These are phyloP conservation scores for Dromaius novaehollandiae DNA, from an alignment of 2,113 vertebrate species.

Conservation along the genomic window DNA sequence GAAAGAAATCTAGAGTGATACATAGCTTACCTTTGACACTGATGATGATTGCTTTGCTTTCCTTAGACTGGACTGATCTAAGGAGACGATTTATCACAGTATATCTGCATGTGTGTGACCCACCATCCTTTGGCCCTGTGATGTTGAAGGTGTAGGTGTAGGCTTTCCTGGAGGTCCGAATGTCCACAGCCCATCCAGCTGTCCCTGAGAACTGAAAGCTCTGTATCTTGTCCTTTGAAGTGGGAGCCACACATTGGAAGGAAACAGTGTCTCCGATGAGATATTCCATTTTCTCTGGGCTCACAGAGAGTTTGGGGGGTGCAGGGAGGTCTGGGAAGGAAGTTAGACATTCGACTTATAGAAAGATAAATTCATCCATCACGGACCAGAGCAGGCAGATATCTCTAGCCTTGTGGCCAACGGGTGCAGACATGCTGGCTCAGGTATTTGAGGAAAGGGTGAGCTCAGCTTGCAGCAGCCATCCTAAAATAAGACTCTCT, in stretches of 20 bases:
- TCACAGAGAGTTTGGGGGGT: neutral
- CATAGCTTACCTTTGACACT: neutral
- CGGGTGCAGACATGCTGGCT: neutral
- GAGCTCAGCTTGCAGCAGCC: neutral
- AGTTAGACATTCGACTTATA: neutral
- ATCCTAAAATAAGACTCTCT: neutral
- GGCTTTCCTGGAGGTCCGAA: neutral
- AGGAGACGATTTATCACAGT: neutral
- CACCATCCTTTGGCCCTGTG: neutral
- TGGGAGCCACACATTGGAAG: neutral
- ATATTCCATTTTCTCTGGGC: neutral
- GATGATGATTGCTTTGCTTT: neutral
- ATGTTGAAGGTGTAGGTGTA: neutral
- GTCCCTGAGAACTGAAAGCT: no score
- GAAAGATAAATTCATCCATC: neutral
- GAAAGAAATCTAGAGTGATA: neutral
- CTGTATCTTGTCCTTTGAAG: neutral
- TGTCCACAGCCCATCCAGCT: neutral
- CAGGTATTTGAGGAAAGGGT: neutral
- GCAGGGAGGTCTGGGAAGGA: neutral
- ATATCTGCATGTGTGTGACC: no score
- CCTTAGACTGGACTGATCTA: neutral
- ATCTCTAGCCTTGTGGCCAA: neutral
- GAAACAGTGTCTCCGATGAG: neutral
- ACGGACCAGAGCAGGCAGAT: neutral